A percentile compares a stretch with the other conserved stretches of the same genome.
Evolutionary conservation across 2,797 vertebrate species (phyloP).

Genomic region (Anguilla megastoma): DNA sequence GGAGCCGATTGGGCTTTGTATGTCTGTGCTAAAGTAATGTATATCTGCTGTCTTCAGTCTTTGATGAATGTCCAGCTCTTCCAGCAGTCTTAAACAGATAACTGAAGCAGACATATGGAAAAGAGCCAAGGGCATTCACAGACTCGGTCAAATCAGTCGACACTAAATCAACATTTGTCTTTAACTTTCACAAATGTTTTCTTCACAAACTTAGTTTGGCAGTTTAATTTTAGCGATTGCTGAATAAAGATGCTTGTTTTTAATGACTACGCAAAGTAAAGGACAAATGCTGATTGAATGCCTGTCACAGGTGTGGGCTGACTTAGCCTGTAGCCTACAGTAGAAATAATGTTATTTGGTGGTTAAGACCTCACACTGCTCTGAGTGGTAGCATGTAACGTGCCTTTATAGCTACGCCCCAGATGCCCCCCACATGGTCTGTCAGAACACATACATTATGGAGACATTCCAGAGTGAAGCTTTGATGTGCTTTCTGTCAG

Average conservation of each 20-base stretch:
- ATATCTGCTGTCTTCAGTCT: constrained; percentile 29
- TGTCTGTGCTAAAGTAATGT: background rate
- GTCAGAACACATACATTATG: background rate
- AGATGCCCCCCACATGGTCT: background rate
- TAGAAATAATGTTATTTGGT: background rate
- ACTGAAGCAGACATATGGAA: constrained; percentile 39
- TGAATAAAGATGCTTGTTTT: background rate
- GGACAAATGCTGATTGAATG: background rate
- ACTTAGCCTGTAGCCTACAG: background rate
- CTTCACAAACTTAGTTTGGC: background rate
- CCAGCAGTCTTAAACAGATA: constrained; percentile 26
- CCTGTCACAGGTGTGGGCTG: background rate
- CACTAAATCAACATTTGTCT: background rate
- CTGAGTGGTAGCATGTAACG: background rate
- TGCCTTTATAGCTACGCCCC: background rate
- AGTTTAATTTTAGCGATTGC: background rate
- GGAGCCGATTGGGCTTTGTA: background rate
- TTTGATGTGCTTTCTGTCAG: background rate
- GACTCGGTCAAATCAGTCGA: background rate
- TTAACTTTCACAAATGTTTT: background rate
- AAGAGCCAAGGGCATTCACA: background rate
- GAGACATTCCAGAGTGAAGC: background rate
- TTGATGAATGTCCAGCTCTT: constrained; percentile 32
- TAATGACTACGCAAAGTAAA: background rate
- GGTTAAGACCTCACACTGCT: background rate